Percentiles rank a stretch among this genome's conserved stretches.
phyloP scores from a whole-genome alignment of 1,140 invertebrate genomes.

The Micrasema longulum region DNA sequence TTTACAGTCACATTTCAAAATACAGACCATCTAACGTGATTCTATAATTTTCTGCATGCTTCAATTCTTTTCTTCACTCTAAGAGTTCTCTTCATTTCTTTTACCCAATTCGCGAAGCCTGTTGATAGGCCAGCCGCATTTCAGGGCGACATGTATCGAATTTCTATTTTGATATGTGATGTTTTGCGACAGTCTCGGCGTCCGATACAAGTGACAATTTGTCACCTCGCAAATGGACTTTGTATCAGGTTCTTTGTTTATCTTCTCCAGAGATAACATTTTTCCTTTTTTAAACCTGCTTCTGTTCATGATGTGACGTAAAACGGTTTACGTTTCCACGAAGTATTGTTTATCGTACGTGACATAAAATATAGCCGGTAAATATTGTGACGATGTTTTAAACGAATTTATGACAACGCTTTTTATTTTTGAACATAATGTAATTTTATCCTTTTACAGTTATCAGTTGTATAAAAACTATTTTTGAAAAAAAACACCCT shows the following conservation, averaged over 20 bases:
- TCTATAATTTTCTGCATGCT: not conserved
- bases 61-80: constrained; percentile 4
- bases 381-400: constrained; percentile 2
- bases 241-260: constrained; percentile 24
- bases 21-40: constrained; percentile 20
- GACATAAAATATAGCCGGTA: not conserved
- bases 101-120: not conserved
- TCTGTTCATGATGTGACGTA: not conserved
- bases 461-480: too few species aligned
- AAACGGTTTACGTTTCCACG: not conserved
- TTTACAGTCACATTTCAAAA: too few species aligned
- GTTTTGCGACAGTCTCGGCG: not conserved
- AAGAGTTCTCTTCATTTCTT: not conserved
- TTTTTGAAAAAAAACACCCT: too few species aligned
- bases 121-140: constrained; percentile 6
- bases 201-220: constrained; percentile 31
- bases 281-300: not conserved
- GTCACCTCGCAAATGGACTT: constrained; percentile 17
- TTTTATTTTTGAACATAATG: not conserved
- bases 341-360: constrained; percentile 1
- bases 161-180: constrained; percentile 26
- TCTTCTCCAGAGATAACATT: not conserved
- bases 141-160: constrained; percentile 11
- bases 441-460: too few species aligned
- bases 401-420: not conserved